A percentile compares a stretch with the other conserved stretches of the same genome.
These are phyloP conservation scores for Arizona elegans DNA, from an alignment of 2,113 vertebrate genomes.

Conservation along the genomic window DNA sequence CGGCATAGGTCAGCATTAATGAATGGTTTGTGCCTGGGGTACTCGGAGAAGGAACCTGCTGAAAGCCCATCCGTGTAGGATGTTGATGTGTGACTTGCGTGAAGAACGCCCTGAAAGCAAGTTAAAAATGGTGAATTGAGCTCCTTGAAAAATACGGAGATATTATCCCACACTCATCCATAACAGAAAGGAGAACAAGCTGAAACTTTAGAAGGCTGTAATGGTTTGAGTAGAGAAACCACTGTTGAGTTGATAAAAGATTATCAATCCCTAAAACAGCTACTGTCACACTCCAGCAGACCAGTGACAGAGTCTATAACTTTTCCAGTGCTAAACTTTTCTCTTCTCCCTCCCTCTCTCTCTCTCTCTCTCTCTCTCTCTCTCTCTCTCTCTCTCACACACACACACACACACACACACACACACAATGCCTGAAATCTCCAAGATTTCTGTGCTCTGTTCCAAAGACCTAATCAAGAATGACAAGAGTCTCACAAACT, in stretches of 20 bases:
- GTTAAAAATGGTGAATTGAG: slow-evolving; percentile 26
- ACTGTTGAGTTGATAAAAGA: neutral
- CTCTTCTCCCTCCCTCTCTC: too few species aligned
- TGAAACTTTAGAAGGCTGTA: neutral
- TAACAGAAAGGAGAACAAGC: neutral
- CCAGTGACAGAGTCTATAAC: neutral
- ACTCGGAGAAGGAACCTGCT: slow-evolving; percentile 77
- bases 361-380: too few species aligned
- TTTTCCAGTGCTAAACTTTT: neutral
- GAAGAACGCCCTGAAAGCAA: slow-evolving; percentile 59
- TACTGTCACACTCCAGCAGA: neutral
- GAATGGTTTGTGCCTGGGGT: slow-evolving; percentile 81
- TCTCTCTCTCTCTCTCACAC: too few species aligned
- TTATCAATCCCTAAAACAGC: neutral
- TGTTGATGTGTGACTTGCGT: slow-evolving; percentile 35
- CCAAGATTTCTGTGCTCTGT: neutral
- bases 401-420: too few species aligned
- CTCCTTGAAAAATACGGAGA: neutral
- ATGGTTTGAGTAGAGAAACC: neutral
- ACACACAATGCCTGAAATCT: neutral
- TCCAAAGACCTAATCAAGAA: neutral
- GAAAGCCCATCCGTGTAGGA: slow-evolving; percentile 70
- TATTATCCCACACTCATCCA: neutral
- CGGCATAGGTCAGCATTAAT: slow-evolving; percentile 73
- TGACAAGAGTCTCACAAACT: neutral